These are phyloP conservation scores for Mermis nigrescens DNA, from an alignment of 2,888 invertebrate genomes.

Conservation along the genomic window DNA sequence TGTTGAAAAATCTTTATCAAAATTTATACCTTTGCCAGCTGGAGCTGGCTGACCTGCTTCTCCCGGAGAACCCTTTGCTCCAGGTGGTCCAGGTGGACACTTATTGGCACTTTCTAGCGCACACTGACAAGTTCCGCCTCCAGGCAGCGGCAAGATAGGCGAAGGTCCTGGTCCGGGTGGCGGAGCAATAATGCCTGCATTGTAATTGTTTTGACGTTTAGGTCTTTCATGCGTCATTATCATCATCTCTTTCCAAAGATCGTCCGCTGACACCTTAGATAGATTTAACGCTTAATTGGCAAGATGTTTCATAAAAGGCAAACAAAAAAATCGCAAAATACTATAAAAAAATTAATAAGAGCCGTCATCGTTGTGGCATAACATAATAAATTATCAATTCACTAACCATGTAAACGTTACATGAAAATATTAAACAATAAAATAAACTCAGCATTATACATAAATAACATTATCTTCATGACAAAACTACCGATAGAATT, in stretches of 20 bases:
- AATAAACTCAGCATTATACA: too few relatives aligned
- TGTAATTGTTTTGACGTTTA: neutral
- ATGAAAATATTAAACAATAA: too few relatives aligned
- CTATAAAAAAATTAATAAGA: too few relatives aligned
- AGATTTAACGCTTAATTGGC: too few relatives aligned
- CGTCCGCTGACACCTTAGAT: neutral
- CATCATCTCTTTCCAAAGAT: constrained; percentile 2
- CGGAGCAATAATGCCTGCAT: neutral
- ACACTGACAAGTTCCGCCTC: neutral
- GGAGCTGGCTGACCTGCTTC: neutral
- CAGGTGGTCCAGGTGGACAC: neutral
- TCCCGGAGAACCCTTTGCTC: neutral
- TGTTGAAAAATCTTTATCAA: too few relatives aligned
- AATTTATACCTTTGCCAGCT: neutral
- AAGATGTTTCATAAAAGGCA: too few relatives aligned
- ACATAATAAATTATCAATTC: too few relatives aligned
- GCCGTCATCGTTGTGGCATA: too few relatives aligned
- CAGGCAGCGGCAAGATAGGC: neutral
- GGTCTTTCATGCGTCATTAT: neutral
- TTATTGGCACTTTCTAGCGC: neutral
- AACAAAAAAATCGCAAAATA: too few relatives aligned
- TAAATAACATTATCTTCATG: too few relatives aligned
- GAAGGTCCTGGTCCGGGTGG: neutral
- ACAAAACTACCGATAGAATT: too few relatives aligned
- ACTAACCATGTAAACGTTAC: too few relatives aligned